A percentile compares a stretch with the other conserved stretches of the same genome.
Evolutionary conservation across 2,113 vertebrate genomes (phyloP).

Genomic region (Atherinomorus stipes): DNA sequence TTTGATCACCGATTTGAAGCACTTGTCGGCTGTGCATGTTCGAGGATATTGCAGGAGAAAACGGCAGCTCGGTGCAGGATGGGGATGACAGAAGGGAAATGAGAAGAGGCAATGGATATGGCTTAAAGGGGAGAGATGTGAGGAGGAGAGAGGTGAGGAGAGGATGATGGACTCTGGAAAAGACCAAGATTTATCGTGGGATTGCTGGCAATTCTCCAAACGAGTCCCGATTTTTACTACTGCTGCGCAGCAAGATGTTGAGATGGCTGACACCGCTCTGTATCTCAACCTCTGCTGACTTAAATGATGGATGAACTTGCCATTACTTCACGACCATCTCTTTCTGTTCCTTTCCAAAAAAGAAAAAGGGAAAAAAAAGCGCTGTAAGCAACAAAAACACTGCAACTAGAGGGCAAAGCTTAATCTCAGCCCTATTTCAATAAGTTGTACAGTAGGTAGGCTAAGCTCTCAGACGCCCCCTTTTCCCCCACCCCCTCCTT

Average conservation of each 20-base stretch:
- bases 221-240: constrained; percentile 82
- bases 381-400: constrained; percentile 77
- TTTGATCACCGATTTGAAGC: constrained; percentile 88
- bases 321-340: constrained; percentile 78
- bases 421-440: constrained; percentile 77
- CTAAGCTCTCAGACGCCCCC: constrained; percentile 66
- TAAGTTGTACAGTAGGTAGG: constrained; percentile 83
- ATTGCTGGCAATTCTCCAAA: constrained; percentile 89
- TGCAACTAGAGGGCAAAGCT: constrained; percentile 77
- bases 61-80: constrained; percentile 80
- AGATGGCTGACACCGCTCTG: constrained; percentile 73
- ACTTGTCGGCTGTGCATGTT: constrained; percentile 91
- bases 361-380: constrained; percentile 45
- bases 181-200: constrained; percentile 83
- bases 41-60: constrained; percentile 81
- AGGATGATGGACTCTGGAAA: constrained; percentile 56
- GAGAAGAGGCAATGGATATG: constrained; percentile 10
- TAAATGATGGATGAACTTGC: constrained; percentile 80
- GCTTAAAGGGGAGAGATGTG: constrained; percentile 2
- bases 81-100: constrained; percentile 40
- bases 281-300: constrained; percentile 76
- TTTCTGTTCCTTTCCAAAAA: constrained; percentile 59
- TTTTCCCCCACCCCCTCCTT: constrained; percentile 14
- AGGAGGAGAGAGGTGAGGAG: constrained; percentile 16
- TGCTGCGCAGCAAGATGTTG: constrained; percentile 74